Evolutionary conservation across 2,888 invertebrate genomes (phyloP).

Genomic region (Acronicta aceris): DNA sequence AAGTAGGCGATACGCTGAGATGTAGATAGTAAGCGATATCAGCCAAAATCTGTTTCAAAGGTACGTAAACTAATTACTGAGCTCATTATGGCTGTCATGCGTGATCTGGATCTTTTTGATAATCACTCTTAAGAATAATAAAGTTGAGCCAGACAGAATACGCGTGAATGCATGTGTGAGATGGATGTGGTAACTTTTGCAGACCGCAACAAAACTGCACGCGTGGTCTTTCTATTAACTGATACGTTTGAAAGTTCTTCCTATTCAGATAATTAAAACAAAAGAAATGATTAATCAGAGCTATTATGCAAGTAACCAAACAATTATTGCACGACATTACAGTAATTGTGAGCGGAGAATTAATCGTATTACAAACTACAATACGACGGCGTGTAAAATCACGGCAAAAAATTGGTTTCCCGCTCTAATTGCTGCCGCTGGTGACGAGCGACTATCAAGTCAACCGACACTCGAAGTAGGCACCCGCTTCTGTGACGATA

Average conservation of each 20-base stretch:
- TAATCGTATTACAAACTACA: conserved; percentile 23
- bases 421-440: conserved; percentile 69
- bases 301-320: conserved; percentile 21
- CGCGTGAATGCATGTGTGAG: too few species aligned
- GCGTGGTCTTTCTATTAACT: too few species aligned
- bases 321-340: conserved; percentile 19
- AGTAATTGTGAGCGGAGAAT: conserved; percentile 9
- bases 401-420: conserved; percentile 69
- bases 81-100: too few species aligned
- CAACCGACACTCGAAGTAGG: conserved; percentile 26
- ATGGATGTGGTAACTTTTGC: too few species aligned
- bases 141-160: too few species aligned
- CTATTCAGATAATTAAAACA: neutral
- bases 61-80: too few species aligned
- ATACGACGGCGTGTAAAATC: conserved; percentile 50
- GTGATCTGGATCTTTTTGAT: too few species aligned
- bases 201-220: too few species aligned
- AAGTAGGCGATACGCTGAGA: too few species aligned
- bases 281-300: conserved; percentile 7
- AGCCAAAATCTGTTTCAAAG: too few species aligned
- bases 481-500: conserved; percentile 62
- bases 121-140: too few species aligned
- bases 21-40: too few species aligned
- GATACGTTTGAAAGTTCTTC: neutral
- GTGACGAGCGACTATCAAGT: conserved; percentile 4